These are phyloP conservation scores for Macrobrachium rosenbergii DNA, from an alignment of 1,140 invertebrate species.

Conservation along the genomic window DNA sequence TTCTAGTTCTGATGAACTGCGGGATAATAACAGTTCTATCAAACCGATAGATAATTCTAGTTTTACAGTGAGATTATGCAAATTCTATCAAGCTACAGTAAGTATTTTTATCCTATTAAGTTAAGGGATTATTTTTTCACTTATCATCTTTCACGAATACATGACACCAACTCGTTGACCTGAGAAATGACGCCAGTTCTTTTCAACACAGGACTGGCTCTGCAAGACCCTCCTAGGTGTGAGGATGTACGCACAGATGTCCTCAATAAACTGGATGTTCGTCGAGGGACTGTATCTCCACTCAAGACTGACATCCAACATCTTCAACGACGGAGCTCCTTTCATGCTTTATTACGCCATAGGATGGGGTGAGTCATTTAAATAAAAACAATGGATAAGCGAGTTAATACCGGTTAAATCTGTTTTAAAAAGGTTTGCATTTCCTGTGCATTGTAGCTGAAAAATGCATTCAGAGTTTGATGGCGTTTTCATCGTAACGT, in stretches of 20 bases:
- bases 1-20: no score
- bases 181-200: no score
- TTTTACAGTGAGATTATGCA: no score
- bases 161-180: no score
- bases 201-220: slow-evolving; percentile 70
- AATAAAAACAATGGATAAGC: not conserved
- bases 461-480: no score
- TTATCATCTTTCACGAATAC: no score
- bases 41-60: no score
- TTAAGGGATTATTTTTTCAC: no score
- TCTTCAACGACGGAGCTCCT: slow-evolving; percentile 70
- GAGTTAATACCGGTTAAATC: not conserved
- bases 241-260: slow-evolving; percentile 72
- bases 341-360: slow-evolving; percentile 43
- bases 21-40: no score
- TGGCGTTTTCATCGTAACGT: no score
- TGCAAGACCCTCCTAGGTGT: slow-evolving; percentile 72
- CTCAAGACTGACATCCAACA: slow-evolving; percentile 71
- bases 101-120: no score
- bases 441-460: not conserved
- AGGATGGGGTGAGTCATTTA: slow-evolving; percentile 38
- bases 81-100: no score
- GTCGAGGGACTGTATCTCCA: slow-evolving; percentile 75
- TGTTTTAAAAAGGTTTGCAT: not conserved
- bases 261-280: slow-evolving; percentile 75